These are phyloP conservation scores for Drosophila nannoptera DNA, from an alignment of 1,140 invertebrate genomes.

Conservation along the genomic window DNA sequence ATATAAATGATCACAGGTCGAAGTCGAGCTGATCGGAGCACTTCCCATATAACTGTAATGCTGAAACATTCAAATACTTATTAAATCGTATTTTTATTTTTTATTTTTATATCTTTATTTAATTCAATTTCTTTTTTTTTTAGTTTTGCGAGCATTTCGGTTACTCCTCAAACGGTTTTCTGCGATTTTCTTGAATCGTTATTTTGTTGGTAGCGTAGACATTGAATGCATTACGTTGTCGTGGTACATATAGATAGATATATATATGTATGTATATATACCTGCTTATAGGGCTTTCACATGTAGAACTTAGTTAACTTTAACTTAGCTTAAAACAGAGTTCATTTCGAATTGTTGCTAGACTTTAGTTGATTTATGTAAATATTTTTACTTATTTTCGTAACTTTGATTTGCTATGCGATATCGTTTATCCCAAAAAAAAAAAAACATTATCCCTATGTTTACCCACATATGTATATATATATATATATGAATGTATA, in stretches of 20 bases:
- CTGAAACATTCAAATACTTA: conserved; percentile 20
- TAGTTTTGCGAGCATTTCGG: conserved; percentile 19
- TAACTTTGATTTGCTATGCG: conserved; percentile 70
- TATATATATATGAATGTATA: conserved; percentile 25
- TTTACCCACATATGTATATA: conserved; percentile 9
- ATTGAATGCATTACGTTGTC: conserved; percentile 68
- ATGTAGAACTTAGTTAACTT: conserved; percentile 38
- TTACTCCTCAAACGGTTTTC: conserved; percentile 20
- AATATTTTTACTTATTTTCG: conserved; percentile 30
- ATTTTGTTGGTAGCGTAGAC: conserved; percentile 59
- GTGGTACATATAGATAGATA: conserved; percentile 4
- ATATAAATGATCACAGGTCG: conserved; percentile 27
- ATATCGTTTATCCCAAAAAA: conserved; percentile 43
- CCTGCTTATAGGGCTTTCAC: conserved; percentile 6
- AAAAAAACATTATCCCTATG: conserved; percentile 58
- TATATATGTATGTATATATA: not conserved
- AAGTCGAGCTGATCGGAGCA: not conserved
- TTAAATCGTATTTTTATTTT: conserved; percentile 3
- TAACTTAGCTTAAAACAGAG: conserved; percentile 45
- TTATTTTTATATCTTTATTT: conserved; percentile 11
- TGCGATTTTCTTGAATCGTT: conserved; percentile 4
- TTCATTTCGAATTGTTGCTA: conserved; percentile 35
- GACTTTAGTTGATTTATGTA: conserved; percentile 23
- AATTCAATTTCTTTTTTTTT: not conserved
- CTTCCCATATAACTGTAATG: too few relatives aligned